phyloP scores from a whole-genome alignment of 1,140 invertebrate species.

The Argopecten irradians region DNA sequence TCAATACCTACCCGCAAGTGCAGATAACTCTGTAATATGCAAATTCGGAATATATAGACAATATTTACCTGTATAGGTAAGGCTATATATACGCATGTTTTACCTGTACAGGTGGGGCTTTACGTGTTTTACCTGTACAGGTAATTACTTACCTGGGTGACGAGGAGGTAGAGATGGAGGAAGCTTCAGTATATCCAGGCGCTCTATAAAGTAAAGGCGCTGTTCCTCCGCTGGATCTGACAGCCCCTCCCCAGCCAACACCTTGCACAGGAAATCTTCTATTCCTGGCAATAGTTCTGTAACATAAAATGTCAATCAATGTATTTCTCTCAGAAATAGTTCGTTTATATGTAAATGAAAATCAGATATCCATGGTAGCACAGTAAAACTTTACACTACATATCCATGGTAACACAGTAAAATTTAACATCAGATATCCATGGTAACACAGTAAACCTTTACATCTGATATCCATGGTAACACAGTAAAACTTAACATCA shows the following conservation, averaged over 20 bases:
- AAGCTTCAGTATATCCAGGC: conserved; percentile 66
- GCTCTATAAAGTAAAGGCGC: conserved; percentile 64
- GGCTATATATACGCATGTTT: neutral
- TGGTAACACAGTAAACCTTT: no score
- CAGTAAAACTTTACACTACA: no score
- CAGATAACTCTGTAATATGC: no score
- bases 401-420: neutral
- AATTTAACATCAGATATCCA: neutral
- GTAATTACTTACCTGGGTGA: conserved; percentile 52
- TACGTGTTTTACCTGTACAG: neutral
- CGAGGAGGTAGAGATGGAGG: conserved; percentile 66
- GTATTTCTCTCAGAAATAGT: no score
- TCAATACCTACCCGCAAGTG: no score
- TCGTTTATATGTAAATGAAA: no score
- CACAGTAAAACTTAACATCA: no score
- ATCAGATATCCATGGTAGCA: no score
- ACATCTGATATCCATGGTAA: no score
- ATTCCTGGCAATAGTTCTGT: conserved; percentile 69
- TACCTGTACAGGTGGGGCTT: neutral
- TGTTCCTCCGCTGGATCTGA: conserved; percentile 59
- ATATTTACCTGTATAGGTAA: no score
- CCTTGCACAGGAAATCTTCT: conserved; percentile 63
- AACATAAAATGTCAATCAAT: conserved; percentile 29
- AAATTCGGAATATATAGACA: no score
- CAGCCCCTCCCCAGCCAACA: conserved; percentile 59